Evolutionary conservation across 2,888 invertebrate genomes (phyloP).

Genomic region (Epistrophe eligans): DNA sequence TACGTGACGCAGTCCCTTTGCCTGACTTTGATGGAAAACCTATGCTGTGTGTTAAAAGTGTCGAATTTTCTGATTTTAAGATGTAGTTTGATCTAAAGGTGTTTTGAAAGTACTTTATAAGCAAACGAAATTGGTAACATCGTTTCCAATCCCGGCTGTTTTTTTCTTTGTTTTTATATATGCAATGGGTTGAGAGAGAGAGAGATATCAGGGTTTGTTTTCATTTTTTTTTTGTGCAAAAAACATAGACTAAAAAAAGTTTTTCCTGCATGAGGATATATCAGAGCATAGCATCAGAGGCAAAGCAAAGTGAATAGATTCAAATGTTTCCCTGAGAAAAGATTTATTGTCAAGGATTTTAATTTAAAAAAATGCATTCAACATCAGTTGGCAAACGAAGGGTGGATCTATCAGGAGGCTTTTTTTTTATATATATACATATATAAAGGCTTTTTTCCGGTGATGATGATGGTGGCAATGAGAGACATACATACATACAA

Average conservation of each 20-base stretch:
- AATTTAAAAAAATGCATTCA: conserved; percentile 76
- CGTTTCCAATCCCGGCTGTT: neutral
- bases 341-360: conserved; percentile 75
- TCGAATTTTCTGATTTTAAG: no score
- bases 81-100: no score
- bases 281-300: conserved; percentile 9
- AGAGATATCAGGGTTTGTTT: conserved; percentile 36
- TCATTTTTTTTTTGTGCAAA: conserved; percentile 26
- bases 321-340: conserved; percentile 62
- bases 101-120: neutral
- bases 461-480: conserved; percentile 70
- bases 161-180: conserved; percentile 28
- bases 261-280: neutral
- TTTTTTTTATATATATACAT: neutral
- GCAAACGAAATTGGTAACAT: conserved; percentile 10
- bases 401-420: conserved; percentile 10
- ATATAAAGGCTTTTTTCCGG: conserved; percentile 40
- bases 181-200: conserved; percentile 24
- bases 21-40: no score
- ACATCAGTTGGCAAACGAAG: conserved; percentile 43
- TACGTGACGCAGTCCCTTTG: no score
- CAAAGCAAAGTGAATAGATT: conserved; percentile 59
- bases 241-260: conserved; percentile 50
- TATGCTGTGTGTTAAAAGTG: neutral
- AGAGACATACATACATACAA: conserved; percentile 20